Evolutionary conservation across 2,113 vertebrate genomes (phyloP), one percentile per base, ranked within the genome.

Genomic region (Apteryx owenii): DNA sequence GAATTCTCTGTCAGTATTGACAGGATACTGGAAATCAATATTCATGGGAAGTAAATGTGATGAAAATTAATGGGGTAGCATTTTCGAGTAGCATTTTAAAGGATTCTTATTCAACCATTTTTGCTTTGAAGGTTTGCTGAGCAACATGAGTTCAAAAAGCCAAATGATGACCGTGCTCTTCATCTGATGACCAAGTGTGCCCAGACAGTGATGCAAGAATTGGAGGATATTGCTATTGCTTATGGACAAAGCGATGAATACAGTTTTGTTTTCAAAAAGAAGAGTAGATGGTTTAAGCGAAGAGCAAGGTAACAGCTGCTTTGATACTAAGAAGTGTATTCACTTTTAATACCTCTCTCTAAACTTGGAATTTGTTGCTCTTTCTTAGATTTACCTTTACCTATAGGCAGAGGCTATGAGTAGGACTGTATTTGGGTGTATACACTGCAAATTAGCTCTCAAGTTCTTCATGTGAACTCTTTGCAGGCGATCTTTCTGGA

Each of bases 241-340:
- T 99, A 99, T 73, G 99, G 99, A 71, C 99, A 99, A 95, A 99
- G 99, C 58, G 99, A 99, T 81, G 99, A 99, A 97, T 99, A 99
- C 92, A 99, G 99, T 90, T 99, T 99, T 97, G 98, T 99, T 92
- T 99, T 99, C 96, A 99, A 99, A 95, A 98, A 98, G 95, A 99
- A 98, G 46, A 99, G 98, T 58, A 99, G 92, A 18, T 99, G 99
- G 99, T 99, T 99, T 97, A 99, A 99, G 98, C 99, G 99, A 96
- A 99, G 99, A 98, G 98, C 99, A 94, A 99, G 99, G 99, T 99
- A 98, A 90, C 66, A 91, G 28, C 22, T 86, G 54, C 66, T 76
- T 90, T 94, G 50, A 21, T 89, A 15, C 14, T 61, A 56, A 46
- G 10, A 72, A 81, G 7, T 56, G n/a, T 66, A 61, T 48, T 88